Evolutionary conservation across 1,140 invertebrate genomes (phyloP).

Genomic region (Drosophila rhopaloa): DNA sequence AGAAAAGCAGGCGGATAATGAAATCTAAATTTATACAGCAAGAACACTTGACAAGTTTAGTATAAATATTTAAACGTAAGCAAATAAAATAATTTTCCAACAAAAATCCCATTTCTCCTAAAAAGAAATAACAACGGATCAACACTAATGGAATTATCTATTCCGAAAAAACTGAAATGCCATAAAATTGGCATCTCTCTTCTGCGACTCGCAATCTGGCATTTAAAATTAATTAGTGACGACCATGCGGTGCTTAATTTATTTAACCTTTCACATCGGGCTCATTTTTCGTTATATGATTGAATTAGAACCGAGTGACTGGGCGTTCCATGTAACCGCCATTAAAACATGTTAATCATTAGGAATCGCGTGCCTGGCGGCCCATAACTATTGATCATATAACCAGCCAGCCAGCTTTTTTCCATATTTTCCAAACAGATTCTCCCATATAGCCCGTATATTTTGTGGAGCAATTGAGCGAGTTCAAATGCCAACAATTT

Average conservation of each 20-base stretch:
- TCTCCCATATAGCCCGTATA: constrained; percentile 11
- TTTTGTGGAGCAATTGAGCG: constrained; percentile 45
- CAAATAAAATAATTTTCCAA: no score
- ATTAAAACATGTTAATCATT: constrained; percentile 20
- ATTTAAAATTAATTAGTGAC: constrained; percentile 27
- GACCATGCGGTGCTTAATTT: constrained; percentile 10
- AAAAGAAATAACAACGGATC: no score
- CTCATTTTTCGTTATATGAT: constrained; percentile 14
- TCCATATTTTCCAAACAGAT: constrained; percentile 1
- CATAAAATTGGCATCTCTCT: neutral
- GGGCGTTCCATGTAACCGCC: neutral
- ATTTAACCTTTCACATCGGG: constrained; percentile 27
- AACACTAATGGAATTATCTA: no score
- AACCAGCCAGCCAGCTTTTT: neutral
- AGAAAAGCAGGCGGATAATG: no score
- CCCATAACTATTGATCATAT: constrained; percentile 34
- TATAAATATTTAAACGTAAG: no score
- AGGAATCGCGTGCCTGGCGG: constrained; percentile 17
- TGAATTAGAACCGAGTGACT: constrained; percentile 12
- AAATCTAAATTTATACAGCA: no score
- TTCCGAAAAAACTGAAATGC: neutral
- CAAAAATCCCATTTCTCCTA: no score
- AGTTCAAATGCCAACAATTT: constrained; percentile 69
- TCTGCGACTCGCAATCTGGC: neutral
- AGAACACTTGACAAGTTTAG: no score